Conservation (phyloP, 2,797 vertebrate species). For the Brachyalestes nurse region DNA sequence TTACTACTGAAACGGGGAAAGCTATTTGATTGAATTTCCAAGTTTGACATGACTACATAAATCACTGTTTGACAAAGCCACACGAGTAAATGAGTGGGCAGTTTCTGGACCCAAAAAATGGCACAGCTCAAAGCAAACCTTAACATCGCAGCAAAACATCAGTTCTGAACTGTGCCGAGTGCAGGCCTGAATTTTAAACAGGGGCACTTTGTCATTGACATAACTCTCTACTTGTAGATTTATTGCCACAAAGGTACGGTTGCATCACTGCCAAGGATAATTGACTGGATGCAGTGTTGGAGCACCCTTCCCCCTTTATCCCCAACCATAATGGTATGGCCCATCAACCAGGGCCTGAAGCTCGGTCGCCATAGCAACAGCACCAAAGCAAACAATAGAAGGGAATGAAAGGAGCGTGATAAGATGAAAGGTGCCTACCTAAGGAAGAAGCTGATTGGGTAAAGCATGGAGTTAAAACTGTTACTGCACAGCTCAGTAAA, state of each 20-base stretch:
- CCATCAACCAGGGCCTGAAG: conserved; percentile 76
- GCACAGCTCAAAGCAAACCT: neutral
- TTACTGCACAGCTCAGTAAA: conserved; percentile 51
- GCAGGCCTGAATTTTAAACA: conserved; percentile 63
- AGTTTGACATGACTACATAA: neutral
- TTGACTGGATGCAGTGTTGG: conserved; percentile 57
- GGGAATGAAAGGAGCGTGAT: conserved; percentile 74
- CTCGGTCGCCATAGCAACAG: conserved; percentile 80
- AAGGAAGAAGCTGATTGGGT: conserved; percentile 64
- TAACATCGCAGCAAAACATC: neutral
- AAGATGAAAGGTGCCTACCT: conserved; percentile 77
- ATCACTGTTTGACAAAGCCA: neutral
- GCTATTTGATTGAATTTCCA: neutral
- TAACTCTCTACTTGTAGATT: conserved; percentile 61
- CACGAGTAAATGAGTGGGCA: neutral
- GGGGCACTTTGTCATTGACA: conserved; percentile 71
- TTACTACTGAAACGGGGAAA: neutral
- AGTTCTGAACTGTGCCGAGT: neutral
- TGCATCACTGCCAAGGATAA: conserved; percentile 69
- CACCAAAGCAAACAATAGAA: conserved; percentile 83
- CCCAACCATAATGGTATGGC: conserved; percentile 70
- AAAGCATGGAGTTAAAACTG: conserved; percentile 52
- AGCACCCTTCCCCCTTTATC: conserved; percentile 43
- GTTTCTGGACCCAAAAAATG: neutral
- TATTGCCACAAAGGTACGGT: conserved; percentile 61